Evolutionary conservation across 2,888 invertebrate genomes (phyloP).

Genomic region (Clostera curtula): DNA sequence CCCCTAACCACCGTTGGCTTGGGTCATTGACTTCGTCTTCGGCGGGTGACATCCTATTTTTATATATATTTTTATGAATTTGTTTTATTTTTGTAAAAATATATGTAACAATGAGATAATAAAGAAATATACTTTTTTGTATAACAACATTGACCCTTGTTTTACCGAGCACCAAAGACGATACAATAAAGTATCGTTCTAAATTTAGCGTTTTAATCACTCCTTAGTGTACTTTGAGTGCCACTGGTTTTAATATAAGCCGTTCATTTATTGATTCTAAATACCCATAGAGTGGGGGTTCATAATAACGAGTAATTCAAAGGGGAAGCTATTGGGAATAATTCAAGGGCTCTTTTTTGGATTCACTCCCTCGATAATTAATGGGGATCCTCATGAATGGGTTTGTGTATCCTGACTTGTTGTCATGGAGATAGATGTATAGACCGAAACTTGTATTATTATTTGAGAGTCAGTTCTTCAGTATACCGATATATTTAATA

Average conservation of each 20-base stretch:
- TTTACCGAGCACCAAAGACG: no score
- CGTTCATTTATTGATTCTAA: constrained; percentile 25
- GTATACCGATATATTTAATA: no score
- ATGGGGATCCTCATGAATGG: constrained; percentile 15
- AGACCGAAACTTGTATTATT: neutral
- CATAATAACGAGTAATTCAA: constrained; percentile 16
- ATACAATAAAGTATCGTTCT: no score
- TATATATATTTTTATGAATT: no score
- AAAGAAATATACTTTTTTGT: no score
- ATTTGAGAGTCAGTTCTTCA: neutral
- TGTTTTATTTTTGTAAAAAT: neutral
- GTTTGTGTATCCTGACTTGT: constrained; percentile 7
- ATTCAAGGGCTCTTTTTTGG: constrained; percentile 14
- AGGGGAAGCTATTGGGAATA: constrained; percentile 14
- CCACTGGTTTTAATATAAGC: constrained; percentile 14
- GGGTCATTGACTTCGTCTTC: no score
- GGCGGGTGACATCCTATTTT: no score
- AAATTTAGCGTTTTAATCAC: no score
- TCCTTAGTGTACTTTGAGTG: neutral
- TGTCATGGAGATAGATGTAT: neutral
- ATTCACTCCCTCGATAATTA: constrained; percentile 19
- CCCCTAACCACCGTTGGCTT: no score
- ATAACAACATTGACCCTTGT: no score
- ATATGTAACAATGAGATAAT: no score
- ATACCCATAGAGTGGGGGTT: constrained; percentile 19